These are phyloP conservation scores for Synanthedon andrenaeformis DNA, from an alignment of 2,888 invertebrate species.

Conservation along the genomic window DNA sequence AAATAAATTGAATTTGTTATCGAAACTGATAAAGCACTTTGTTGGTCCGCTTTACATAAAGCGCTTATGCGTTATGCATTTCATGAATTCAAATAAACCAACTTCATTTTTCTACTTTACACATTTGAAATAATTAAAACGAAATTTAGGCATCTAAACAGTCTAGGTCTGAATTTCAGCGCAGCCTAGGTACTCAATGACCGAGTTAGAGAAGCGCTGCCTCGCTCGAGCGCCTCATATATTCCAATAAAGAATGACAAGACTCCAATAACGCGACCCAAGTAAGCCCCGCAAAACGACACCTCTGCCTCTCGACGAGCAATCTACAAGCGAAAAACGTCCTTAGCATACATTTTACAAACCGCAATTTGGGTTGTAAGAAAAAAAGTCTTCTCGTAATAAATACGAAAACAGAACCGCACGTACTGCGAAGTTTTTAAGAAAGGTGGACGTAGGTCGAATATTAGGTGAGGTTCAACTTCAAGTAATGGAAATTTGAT, in stretches of 20 bases:
- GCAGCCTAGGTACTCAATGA: not conserved
- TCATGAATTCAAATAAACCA: no score
- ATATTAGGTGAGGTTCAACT: slow-evolving; percentile 30
- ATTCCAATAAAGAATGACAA: slow-evolving; percentile 62
- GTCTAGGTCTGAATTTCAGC: not conserved
- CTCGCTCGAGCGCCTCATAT: slow-evolving; percentile 32
- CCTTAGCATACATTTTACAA: slow-evolving; percentile 14
- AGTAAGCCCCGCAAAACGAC: slow-evolving; percentile 54
- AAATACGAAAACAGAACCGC: slow-evolving; percentile 47
- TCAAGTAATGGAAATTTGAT: slow-evolving; percentile 42
- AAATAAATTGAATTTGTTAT: no score
- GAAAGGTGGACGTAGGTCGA: slow-evolving; percentile 32
- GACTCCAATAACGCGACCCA: slow-evolving; percentile 53
- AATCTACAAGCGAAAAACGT: slow-evolving; percentile 17
- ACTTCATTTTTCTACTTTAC: no score
- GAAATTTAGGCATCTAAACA: not conserved
- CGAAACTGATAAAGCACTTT: no score
- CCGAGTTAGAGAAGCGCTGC: slow-evolving; percentile 9
- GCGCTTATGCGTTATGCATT: no score
- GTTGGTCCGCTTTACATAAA: no score
- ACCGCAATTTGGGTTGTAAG: slow-evolving; percentile 10
- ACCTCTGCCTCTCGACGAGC: slow-evolving; percentile 33
- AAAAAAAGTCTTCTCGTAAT: slow-evolving; percentile 19
- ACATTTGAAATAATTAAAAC: not conserved
- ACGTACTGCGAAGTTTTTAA: slow-evolving; percentile 53